Conservation (phyloP, 1,140 invertebrate genomes). For the Apis dorsata region DNA sequence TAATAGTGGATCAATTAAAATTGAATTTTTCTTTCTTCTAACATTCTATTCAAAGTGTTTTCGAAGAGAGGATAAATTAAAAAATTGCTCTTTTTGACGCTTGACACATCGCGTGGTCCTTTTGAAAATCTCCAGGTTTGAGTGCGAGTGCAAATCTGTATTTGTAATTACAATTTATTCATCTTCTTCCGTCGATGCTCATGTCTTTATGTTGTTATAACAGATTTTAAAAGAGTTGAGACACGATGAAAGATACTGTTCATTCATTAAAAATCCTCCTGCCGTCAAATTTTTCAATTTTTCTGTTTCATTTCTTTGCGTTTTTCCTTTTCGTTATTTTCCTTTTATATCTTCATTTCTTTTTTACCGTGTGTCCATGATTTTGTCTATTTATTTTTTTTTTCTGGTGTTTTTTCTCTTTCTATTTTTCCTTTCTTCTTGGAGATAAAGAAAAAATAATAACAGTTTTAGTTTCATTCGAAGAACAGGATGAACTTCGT, state of each 20-base stretch:
- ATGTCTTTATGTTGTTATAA: slow-evolving; percentile 37
- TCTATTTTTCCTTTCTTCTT: background rate
- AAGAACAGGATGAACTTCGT: background rate
- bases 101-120: slow-evolving; percentile 24
- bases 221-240: slow-evolving; percentile 40
- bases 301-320: background rate
- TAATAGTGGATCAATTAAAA: slow-evolving; percentile 17
- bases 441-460: background rate
- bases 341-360: too few relatives aligned
- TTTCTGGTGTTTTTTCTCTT: background rate
- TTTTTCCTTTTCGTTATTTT: too few relatives aligned
- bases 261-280: slow-evolving; percentile 25
- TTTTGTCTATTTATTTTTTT: background rate
- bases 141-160: background rate
- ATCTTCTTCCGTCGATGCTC: background rate
- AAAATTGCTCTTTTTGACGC: slow-evolving; percentile 20
- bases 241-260: slow-evolving; percentile 25
- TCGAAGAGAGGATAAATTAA: background rate
- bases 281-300: slow-evolving; percentile 25
- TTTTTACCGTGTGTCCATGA: background rate
- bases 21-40: background rate
- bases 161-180: slow-evolving; percentile 30
- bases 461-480: background rate
- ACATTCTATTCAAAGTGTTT: background rate
- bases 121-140: slow-evolving; percentile 43